These are phyloP conservation scores for Neomonachus schauinslandi DNA, from an alignment of 2,113 vertebrate genomes.

Conservation along the genomic window DNA sequence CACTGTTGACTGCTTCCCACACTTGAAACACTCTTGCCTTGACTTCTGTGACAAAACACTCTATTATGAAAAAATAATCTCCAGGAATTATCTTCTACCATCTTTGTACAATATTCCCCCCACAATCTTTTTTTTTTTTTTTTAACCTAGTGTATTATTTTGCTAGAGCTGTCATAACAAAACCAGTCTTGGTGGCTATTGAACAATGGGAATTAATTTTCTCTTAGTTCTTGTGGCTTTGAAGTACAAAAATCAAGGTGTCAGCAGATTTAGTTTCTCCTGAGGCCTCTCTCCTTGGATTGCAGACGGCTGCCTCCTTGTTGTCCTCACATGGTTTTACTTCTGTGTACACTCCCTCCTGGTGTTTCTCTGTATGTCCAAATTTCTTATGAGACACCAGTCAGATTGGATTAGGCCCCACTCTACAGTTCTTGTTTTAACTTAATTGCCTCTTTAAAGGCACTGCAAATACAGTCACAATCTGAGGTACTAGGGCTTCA, in stretches of 20 bases:
- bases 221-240: not conserved
- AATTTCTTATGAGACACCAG: not conserved
- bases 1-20: not conserved
- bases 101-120: not conserved
- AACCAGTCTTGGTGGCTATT: not conserved
- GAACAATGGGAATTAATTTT: not conserved
- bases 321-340: not conserved
- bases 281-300: not conserved
- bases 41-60: not conserved
- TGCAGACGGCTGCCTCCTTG: not conserved
- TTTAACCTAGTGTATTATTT: not conserved
- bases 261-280: not conserved
- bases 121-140: not conserved
- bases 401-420: not conserved
- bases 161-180: not conserved
- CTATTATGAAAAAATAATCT: not conserved
- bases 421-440: not conserved
- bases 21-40: not conserved
- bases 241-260: not conserved
- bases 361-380: not conserved
- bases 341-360: not conserved
- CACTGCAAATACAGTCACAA: not conserved
- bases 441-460: not conserved
- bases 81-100: not conserved
- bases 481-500: not conserved